A percentile compares a stretch with the other conserved stretches of the same genome.
phyloP scores from a whole-genome alignment of 1,140 invertebrate genomes.

The Pentalonia nigronervosa region DNA sequence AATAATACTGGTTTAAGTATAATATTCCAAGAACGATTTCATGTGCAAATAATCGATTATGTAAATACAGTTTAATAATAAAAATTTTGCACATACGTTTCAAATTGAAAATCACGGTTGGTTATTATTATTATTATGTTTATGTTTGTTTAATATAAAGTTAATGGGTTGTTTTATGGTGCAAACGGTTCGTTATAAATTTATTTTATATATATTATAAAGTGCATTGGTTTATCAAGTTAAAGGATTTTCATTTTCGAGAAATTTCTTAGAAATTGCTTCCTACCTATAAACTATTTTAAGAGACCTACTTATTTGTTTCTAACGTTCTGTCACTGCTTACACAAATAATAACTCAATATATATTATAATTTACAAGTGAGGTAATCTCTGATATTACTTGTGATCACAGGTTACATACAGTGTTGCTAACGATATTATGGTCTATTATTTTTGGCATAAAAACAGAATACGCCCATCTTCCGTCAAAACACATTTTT shows the following conservation, averaged over 20 bases:
- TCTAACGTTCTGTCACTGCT: background rate
- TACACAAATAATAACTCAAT: background rate
- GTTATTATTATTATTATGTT: background rate
- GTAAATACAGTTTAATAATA: background rate
- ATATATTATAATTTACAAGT: background rate
- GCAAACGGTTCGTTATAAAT: background rate
- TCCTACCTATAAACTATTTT: background rate
- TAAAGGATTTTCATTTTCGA: background rate
- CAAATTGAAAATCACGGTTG: background rate
- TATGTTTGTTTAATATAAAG: background rate
- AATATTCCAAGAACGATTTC: background rate
- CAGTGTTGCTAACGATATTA: background rate
- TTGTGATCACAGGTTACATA: background rate
- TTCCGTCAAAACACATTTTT: background rate
- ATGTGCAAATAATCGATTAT: slow-evolving; percentile 1
- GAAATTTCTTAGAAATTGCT: background rate
- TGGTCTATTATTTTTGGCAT: background rate
- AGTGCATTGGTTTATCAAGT: background rate
- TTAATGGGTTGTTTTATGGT: background rate
- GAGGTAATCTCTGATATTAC: background rate
- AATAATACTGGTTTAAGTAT: background rate
- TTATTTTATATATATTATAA: background rate
- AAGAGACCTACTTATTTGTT: background rate
- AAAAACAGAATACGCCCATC: background rate
- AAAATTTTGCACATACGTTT: background rate